A percentile compares a stretch with the other conserved stretches of the same genome.
Conservation (phyloP, 2,113 vertebrate species). For the Tringa solitaria region DNA sequence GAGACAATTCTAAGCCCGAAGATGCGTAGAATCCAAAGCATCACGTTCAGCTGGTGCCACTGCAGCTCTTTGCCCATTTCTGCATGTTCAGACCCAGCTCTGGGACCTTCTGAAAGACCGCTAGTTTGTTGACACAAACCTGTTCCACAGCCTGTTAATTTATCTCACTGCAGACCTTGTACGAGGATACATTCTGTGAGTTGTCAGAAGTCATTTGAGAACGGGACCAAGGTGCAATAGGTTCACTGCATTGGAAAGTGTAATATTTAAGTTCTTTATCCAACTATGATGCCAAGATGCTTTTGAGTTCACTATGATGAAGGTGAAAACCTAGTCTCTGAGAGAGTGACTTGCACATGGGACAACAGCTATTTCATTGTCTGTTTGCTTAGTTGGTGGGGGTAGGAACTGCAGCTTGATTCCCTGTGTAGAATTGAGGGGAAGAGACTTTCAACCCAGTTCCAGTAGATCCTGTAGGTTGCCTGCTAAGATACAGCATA, state of each 20-base stretch:
- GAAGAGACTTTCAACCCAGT: not conserved
- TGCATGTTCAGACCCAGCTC: not conserved
- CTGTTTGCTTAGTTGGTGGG: not conserved
- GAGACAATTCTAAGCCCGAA: not conserved
- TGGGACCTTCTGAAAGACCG: not conserved
- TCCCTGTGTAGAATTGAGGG: not conserved
- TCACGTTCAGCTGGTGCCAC: not conserved
- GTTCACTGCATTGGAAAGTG: not conserved
- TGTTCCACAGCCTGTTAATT: not conserved
- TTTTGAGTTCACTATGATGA: not conserved
- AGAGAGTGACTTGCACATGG: rapidly evolving
- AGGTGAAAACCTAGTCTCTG: not conserved
- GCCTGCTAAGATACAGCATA: not conserved
- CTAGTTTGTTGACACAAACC: not conserved
- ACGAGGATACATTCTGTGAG: not conserved
- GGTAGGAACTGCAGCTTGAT: not conserved
- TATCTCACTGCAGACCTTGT: not conserved
- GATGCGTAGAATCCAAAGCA: rapidly evolving
- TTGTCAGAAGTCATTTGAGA: not conserved
- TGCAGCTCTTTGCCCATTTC: not conserved
- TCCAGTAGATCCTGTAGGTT: not conserved
- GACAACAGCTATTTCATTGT: not conserved
- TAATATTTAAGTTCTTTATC: not conserved
- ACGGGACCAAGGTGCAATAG: not conserved
- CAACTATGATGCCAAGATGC: not conserved